A percentile compares a stretch with the other conserved stretches of the same genome.
phyloP scores from a whole-genome alignment of 2,888 invertebrate species.

The Eristalis pertinax region DNA sequence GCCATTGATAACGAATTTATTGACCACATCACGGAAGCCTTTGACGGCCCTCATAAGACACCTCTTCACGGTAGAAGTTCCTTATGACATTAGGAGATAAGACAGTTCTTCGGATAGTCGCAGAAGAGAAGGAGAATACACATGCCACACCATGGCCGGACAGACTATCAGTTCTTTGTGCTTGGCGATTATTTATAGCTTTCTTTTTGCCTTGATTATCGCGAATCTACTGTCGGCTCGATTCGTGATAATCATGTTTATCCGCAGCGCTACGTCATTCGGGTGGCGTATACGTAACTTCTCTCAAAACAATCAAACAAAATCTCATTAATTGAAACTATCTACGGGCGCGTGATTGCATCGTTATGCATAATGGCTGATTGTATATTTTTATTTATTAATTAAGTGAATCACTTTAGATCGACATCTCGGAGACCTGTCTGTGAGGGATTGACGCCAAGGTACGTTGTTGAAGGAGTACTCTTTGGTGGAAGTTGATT shows the following conservation, averaged over 20 bases:
- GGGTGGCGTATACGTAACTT: slow-evolving; percentile 36
- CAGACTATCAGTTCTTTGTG: slow-evolving; percentile 14
- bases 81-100: neutral
- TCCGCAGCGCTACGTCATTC: neutral
- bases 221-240: neutral
- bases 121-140: neutral
- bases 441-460: neutral
- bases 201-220: neutral
- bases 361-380: neutral
- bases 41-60: neutral
- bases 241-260: neutral
- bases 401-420: neutral
- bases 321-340: neutral
- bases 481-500: neutral
- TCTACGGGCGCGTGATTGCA: neutral
- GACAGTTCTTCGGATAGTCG: neutral
- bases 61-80: neutral
- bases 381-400: neutral
- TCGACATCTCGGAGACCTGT: neutral
- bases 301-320: neutral
- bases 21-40: too few species aligned
- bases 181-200: neutral
- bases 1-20: too few species aligned
- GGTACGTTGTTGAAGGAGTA: neutral
- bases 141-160: neutral